A percentile compares a stretch with the other conserved stretches of the same genome.
Conservation (phyloP, 2,797 vertebrate genomes). For the Echeneis naucrates region DNA sequence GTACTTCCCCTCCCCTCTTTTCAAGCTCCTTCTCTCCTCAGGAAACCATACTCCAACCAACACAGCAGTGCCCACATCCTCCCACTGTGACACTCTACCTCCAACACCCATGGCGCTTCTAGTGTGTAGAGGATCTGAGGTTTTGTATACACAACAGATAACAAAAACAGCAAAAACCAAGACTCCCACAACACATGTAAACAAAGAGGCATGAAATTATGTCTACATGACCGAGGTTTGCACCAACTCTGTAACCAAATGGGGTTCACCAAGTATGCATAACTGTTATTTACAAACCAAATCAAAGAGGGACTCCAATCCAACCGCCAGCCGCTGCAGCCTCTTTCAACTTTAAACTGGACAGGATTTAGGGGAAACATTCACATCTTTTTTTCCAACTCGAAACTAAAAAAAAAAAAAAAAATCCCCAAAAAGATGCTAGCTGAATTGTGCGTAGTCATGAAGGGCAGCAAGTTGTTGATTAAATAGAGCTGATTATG, state of each 20-base stretch:
- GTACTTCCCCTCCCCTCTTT: constrained; percentile 49
- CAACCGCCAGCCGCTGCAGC: constrained; percentile 15
- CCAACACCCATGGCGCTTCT: constrained; percentile 28
- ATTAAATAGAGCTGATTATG: constrained; percentile 50
- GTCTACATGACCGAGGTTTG: constrained; percentile 42
- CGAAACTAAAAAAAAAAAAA: too few species aligned
- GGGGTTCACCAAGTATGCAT: constrained; percentile 34
- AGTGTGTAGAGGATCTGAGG: constrained; percentile 48
- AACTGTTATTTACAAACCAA: constrained; percentile 65
- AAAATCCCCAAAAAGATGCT: neutral
- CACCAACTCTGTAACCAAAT: constrained; percentile 51
- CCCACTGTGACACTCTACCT: constrained; percentile 44
- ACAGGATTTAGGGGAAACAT: constrained; percentile 11
- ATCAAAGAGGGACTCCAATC: constrained; percentile 56
- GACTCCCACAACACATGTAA: constrained; percentile 33
- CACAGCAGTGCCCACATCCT: constrained; percentile 68
- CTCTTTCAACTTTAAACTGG: constrained; percentile 2
- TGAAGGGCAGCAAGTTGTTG: constrained; percentile 22
- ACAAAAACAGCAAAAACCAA: constrained; percentile 40
- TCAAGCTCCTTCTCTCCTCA: constrained; percentile 57
- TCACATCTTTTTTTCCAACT: constrained; percentile 15
- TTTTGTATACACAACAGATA: constrained; percentile 44
- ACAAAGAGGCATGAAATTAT: constrained; percentile 34
- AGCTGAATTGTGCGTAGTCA: neutral
- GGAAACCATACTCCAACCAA: constrained; percentile 81